These are phyloP conservation scores for Parazoanthus swiftii DNA, from an alignment of 92 coral and sea anemone species.

Conservation along the genomic window DNA sequence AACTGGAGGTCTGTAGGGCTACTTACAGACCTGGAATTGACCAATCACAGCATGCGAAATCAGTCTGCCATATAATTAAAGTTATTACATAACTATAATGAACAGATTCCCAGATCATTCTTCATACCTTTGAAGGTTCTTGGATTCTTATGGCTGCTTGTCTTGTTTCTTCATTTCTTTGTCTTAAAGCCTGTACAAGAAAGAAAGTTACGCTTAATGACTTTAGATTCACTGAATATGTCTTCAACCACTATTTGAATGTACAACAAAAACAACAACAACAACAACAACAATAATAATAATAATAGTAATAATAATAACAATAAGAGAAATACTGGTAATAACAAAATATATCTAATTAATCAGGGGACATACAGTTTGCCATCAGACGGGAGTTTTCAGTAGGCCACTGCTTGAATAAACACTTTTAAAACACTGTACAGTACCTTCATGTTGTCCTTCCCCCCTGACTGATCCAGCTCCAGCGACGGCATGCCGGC, in stretches of 20 bases:
- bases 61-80: too few species aligned
- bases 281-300: too few species aligned
- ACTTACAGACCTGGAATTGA: too few species aligned
- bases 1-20: too few species aligned
- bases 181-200: constrained; percentile 8
- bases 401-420: background rate
- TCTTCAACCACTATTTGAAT: background rate
- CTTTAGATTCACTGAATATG: too few species aligned
- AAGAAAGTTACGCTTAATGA: background rate
- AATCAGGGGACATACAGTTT: too few species aligned
- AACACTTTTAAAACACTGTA: background rate
- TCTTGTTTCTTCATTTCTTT: constrained; percentile 20
- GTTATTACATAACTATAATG: background rate
- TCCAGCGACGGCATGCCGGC: constrained; percentile 80
- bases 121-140: constrained; percentile 29
- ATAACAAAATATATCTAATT: background rate
- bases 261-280: too few species aligned
- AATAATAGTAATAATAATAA: background rate
- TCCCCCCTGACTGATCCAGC: constrained; percentile 74
- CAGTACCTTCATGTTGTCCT: constrained; percentile 53
- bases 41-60: too few species aligned
- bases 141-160: background rate
- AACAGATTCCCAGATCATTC: background rate
- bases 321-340: too few species aligned
- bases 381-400: too few species aligned